Evolutionary conservation across 2,113 vertebrate genomes (phyloP), one percentile per base, ranked within the genome.

Genomic region (Lampris megalopsis): DNA sequence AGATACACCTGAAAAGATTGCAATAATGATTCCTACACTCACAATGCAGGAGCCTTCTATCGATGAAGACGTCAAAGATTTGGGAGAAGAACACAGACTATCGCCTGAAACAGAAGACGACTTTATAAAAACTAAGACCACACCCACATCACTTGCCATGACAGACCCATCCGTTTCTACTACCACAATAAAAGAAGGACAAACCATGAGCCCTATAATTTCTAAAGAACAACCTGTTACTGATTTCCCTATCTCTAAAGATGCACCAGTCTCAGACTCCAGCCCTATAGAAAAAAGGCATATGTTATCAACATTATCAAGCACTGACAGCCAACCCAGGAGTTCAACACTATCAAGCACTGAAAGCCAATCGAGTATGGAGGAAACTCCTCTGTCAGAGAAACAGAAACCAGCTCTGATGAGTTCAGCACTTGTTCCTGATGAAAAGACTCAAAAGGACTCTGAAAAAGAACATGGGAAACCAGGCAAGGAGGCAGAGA

Each of bases 401-500:
- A 86, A 59, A 73, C 61, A 41, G 35, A 52, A 47, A 5, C 57
- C 11, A 0, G 41, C 81, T 68, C 61, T 43, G 42, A 57, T 66
- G 7, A 79, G 78, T 56, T 54, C 82, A 54, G 65, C n/a, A 62
- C 9, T 37, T 4, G 6, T 3, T 37, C 9, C 61, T 35, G 36
- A 75, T 64, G 81, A 77, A 47, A 75, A 66, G 64, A 67, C 63
- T 41, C 24, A 6, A 7, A 4, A 58, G 9, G 63, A 24, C 13
- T n/a, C 47, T 59, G 8, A 9, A 57, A 83, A 75, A 65, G 76
- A 69, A 7, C 68, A 82, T 6, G 85, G 89, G 35, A 93, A 91
- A 82, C 79, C 70, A 52, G 89, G 50, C 13, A 94, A 94, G 41
- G 93, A 94, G 74, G 84, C 91, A 35, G 89, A 91, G 68, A 80